A percentile compares a stretch with the other conserved stretches of the same genome.
Evolutionary conservation across 2,113 vertebrate genomes (phyloP).

Genomic region (Catagonus wagneri): DNA sequence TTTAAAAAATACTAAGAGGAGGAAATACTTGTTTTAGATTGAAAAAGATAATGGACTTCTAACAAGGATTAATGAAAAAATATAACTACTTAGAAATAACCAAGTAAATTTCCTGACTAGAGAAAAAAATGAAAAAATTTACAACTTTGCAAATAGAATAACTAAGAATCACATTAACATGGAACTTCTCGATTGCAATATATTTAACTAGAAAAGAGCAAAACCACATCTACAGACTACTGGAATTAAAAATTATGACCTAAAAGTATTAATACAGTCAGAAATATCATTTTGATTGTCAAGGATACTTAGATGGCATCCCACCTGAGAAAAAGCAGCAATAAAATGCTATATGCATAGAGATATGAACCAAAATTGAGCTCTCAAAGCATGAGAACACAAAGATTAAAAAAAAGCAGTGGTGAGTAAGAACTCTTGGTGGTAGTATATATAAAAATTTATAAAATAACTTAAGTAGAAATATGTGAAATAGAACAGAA

Average conservation of each 20-base stretch:
- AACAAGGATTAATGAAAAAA: neutral
- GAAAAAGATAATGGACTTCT: neutral
- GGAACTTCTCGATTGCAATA: neutral
- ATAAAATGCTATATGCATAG: neutral
- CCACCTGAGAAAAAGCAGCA: neutral
- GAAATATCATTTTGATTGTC: neutral
- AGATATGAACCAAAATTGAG: neutral
- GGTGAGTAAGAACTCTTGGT: neutral
- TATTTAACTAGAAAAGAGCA: neutral
- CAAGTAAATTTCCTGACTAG: neutral
- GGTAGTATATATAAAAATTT: neutral
- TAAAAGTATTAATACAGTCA: neutral
- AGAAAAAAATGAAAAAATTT: neutral
- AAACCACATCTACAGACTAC: neutral
- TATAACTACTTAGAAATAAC: neutral
- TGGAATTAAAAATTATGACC: neutral
- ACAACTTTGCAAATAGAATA: neutral
- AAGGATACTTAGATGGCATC: neutral
- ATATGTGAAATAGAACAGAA: neutral
- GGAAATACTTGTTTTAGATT: neutral
- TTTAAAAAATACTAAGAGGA: neutral
- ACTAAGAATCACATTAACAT: neutral
- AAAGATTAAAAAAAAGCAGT: neutral
- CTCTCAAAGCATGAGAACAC: neutral
- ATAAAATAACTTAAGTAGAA: neutral